phyloP scores from a whole-genome alignment of 2,797 vertebrate species.

The Enteromius unitaeniatus region DNA sequence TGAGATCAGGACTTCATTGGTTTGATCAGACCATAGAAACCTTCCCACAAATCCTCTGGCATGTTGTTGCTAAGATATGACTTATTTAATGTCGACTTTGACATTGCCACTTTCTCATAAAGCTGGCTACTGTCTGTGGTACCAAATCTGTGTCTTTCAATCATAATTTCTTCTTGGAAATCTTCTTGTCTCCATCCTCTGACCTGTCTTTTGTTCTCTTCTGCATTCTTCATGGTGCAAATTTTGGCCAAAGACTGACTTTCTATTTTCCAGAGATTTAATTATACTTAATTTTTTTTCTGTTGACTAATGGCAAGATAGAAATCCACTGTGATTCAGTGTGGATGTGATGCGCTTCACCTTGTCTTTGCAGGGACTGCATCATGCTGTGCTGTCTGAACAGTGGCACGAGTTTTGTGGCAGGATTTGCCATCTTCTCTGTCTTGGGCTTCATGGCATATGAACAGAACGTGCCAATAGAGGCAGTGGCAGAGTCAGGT shows the following conservation, averaged over 20 bases:
- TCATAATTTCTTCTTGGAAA: neutral
- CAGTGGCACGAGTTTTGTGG: conserved; percentile 97
- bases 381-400: conserved; percentile 97
- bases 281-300: no score
- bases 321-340: neutral
- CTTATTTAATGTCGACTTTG: neutral
- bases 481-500: conserved; percentile 98
- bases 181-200: neutral
- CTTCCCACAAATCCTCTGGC: neutral
- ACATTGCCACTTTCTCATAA: neutral
- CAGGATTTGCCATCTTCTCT: conserved; percentile 98
- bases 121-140: neutral
- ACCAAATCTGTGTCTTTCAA: neutral
- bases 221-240: neutral
- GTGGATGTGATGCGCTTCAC: no score
- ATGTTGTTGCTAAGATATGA: neutral
- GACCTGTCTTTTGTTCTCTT: neutral
- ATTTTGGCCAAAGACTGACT: neutral
- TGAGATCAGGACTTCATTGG: neutral
- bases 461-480: conserved; percentile 96
- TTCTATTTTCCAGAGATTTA: neutral
- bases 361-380: conserved; percentile 86
- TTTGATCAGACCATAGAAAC: neutral
- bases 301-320: neutral
- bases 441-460: conserved; percentile 99